Conservation (phyloP, 1,140 invertebrate species). For the Drosophila sp. region DNA sequence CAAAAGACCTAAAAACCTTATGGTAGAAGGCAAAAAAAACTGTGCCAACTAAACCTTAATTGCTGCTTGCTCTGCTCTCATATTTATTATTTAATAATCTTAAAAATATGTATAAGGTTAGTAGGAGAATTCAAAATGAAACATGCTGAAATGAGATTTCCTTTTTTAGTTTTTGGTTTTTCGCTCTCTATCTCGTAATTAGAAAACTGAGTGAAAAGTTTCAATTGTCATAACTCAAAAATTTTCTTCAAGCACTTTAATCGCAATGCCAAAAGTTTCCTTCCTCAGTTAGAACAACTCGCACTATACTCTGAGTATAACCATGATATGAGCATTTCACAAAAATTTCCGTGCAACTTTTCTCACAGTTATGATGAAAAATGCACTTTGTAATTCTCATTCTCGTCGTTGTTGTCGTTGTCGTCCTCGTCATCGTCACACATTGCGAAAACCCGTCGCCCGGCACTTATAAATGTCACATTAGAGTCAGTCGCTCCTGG, state of each 20-base stretch:
- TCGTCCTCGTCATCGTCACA: slow-evolving; percentile 61
- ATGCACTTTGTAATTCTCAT: slow-evolving; percentile 78
- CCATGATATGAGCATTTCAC: slow-evolving; percentile 53
- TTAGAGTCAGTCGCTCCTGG: slow-evolving; percentile 59
- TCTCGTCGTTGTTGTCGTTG: slow-evolving; percentile 60
- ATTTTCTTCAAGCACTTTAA: slow-evolving; percentile 14
- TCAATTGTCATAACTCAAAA: slow-evolving; percentile 12
- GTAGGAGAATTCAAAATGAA: no score
- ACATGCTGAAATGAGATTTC: background rate
- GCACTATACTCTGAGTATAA: background rate
- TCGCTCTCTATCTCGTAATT: background rate
- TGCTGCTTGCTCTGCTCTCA: no score
- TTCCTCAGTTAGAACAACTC: background rate
- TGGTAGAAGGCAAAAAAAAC: no score
- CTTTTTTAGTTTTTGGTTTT: background rate
- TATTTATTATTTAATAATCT: no score
- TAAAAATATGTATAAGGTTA: no score
- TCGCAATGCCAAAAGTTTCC: slow-evolving; percentile 19
- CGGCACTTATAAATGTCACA: slow-evolving; percentile 76
- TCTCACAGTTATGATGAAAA: slow-evolving; percentile 63
- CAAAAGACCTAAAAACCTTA: no score
- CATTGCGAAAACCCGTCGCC: slow-evolving; percentile 60
- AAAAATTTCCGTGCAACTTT: slow-evolving; percentile 54
- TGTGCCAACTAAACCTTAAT: no score
- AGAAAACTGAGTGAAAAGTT: slow-evolving; percentile 2